These are phyloP conservation scores for Tenualosa thibaudeaui DNA, from an alignment of 2,797 vertebrate genomes.

Conservation along the genomic window DNA sequence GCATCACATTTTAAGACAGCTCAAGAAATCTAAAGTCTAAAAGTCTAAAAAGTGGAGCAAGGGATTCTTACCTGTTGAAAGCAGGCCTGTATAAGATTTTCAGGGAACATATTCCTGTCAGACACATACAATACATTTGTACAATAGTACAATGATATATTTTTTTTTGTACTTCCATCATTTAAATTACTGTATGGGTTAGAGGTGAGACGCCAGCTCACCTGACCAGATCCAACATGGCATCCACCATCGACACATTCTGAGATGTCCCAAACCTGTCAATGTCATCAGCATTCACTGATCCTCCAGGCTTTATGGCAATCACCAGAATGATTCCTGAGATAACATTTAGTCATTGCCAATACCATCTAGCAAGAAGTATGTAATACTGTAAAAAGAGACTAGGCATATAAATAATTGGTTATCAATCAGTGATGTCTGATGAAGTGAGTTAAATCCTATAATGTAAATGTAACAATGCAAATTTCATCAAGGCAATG, in stretches of 20 bases:
- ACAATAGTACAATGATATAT: too few species aligned
- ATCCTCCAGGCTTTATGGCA: conserved; percentile 27
- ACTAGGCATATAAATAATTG: too few species aligned
- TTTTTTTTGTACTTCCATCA: too few species aligned
- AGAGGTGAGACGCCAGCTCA: background rate
- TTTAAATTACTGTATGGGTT: background rate
- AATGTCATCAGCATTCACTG: background rate
- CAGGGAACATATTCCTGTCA: conserved; percentile 83
- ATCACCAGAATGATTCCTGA: conserved; percentile 34
- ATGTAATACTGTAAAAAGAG: too few species aligned
- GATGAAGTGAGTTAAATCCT: too few species aligned
- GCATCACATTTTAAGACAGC: background rate
- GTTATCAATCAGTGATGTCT: too few species aligned
- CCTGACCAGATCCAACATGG: conserved; percentile 36
- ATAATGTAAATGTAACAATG: too few species aligned
- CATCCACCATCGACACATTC: conserved; percentile 13
- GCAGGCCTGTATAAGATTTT: conserved; percentile 82
- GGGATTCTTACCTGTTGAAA: conserved; percentile 77
- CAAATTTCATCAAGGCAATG: background rate
- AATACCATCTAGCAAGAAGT: background rate
- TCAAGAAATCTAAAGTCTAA: background rate
- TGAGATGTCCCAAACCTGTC: background rate
- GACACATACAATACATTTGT: background rate
- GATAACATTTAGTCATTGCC: background rate
- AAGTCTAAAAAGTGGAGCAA: background rate